Conservation (phyloP, 92 coral and sea anemone species). For the Desmophyllum pertusum region DNA sequence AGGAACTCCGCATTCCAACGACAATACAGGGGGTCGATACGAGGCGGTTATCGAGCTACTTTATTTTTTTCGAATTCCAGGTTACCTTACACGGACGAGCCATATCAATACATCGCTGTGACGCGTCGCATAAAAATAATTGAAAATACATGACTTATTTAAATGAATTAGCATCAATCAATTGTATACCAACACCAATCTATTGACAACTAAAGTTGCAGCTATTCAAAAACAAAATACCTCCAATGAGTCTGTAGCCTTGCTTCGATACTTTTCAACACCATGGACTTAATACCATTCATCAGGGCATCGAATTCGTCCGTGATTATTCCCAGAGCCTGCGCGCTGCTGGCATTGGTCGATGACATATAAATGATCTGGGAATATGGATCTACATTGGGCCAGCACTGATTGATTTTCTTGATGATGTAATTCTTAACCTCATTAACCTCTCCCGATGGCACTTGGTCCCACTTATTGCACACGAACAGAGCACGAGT, state of each 20-base stretch:
- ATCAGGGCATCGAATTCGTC: conserved; percentile 36
- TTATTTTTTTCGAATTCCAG: too few relatives aligned
- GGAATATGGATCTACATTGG: conserved; percentile 36
- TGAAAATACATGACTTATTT: too few relatives aligned
- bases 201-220: neutral
- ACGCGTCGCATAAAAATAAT: too few relatives aligned
- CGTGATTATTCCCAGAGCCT: conserved; percentile 12
- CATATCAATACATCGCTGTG: too few relatives aligned
- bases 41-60: too few relatives aligned
- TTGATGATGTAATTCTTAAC: conserved; percentile 25
- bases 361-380: conserved; percentile 53
- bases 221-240: neutral
- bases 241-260: conserved; percentile 45
- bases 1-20: too few relatives aligned
- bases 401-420: conserved; percentile 39
- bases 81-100: too few relatives aligned
- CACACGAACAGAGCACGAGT: conserved; percentile 56
- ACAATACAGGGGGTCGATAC: too few relatives aligned
- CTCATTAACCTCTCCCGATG: conserved; percentile 5
- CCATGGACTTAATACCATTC: conserved; percentile 34
- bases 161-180: too few relatives aligned
- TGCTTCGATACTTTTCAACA: conserved; percentile 37
- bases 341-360: conserved; percentile 27
- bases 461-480: conserved; percentile 59
- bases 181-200: neutral